phyloP scores from a whole-genome alignment of 2,113 vertebrate genomes.

The Corythornis madagascariensis region DNA sequence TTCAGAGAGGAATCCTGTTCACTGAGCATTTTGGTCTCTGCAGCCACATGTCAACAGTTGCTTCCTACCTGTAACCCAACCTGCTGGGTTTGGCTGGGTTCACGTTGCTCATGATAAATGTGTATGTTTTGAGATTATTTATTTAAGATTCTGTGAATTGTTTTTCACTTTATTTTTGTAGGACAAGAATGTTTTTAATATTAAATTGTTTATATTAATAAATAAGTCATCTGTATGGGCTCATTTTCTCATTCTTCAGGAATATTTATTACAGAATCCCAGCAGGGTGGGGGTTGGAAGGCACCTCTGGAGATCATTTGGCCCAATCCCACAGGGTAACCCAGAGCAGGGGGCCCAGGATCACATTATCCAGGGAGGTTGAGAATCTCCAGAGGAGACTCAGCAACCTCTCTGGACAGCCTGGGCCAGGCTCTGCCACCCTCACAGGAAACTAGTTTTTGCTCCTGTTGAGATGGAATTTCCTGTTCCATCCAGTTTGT shows the following conservation, averaged over 20 bases:
- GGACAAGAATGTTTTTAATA: slow-evolving; percentile 29
- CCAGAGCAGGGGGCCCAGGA: neutral
- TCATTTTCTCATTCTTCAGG: neutral
- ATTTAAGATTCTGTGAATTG: slow-evolving; percentile 55
- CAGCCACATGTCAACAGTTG: neutral
- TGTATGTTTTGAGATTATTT: slow-evolving; percentile 51
- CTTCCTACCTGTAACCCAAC: neutral
- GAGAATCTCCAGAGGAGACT: neutral
- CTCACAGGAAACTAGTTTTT: neutral
- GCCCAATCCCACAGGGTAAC: neutral
- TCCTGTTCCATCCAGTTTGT: neutral
- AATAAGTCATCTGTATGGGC: neutral
- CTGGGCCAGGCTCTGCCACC: neutral
- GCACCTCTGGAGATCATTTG: neutral
- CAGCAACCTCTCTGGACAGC: neutral
- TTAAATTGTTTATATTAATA: slow-evolving; percentile 46
- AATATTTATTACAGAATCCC: neutral
- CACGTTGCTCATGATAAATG: neutral
- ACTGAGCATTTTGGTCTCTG: neutral
- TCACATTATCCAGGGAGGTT: neutral
- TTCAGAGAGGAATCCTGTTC: neutral
- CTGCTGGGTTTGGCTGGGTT: slow-evolving; percentile 40
- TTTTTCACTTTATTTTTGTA: slow-evolving; percentile 67
- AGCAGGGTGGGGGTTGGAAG: neutral
- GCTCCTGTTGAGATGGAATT: neutral